Percentiles rank a stretch among this genome's conserved stretches.
Conservation (phyloP, 2,113 vertebrate genomes). For the Isurus oxyrinchus region DNA sequence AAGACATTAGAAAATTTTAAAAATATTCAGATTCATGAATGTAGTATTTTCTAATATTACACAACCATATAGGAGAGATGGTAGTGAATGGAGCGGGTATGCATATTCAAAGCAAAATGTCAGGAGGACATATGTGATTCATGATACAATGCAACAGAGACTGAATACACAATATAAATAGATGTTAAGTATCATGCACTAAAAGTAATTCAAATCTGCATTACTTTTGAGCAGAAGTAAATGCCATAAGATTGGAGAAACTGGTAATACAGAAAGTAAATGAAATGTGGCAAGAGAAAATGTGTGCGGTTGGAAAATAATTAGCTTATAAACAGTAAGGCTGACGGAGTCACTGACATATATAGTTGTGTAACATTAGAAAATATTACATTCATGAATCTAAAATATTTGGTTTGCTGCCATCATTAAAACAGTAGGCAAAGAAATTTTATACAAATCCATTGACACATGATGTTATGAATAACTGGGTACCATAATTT, state of each 20-base stretch:
- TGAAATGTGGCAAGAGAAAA: background rate
- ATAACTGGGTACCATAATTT: background rate
- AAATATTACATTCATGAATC: background rate
- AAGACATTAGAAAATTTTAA: background rate
- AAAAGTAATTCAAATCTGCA: background rate
- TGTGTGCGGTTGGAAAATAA: background rate
- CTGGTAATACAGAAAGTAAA: background rate
- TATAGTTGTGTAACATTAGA: background rate
- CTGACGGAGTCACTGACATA: background rate
- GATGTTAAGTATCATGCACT: background rate
- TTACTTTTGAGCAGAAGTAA: background rate
- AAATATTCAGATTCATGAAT: background rate
- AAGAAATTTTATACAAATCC: background rate
- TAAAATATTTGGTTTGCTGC: background rate
- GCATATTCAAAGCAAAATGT: background rate
- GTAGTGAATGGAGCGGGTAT: background rate
- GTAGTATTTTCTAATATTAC: background rate
- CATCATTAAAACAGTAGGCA: background rate
- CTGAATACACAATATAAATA: background rate
- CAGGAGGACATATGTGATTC: background rate
- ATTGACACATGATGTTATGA: background rate
- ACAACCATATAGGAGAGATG: background rate
- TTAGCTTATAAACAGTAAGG: background rate
- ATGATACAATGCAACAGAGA: too few species aligned
- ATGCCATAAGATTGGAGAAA: background rate